Evolutionary conservation across 2,888 invertebrate genomes (phyloP).

Genomic region (Chrysolina americana): DNA sequence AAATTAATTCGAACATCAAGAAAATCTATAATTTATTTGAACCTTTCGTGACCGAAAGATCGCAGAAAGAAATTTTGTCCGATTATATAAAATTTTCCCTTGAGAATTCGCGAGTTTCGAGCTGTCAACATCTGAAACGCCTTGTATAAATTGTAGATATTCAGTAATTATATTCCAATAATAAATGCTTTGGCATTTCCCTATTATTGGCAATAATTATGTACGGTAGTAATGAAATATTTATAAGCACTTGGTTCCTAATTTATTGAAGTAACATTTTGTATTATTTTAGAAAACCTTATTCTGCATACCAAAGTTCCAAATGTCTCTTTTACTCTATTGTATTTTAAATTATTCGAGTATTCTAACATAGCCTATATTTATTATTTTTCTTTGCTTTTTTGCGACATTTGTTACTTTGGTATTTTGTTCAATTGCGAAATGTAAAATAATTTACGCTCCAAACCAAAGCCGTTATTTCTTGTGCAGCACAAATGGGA

Average conservation of each 20-base stretch:
- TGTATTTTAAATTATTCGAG: conserved; percentile 61
- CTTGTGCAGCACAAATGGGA: conserved; percentile 51
- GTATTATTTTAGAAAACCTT: conserved; percentile 64
- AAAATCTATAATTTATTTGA: neutral
- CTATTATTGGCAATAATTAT: conserved; percentile 64
- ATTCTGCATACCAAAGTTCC: conserved; percentile 63
- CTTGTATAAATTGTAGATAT: conserved; percentile 67
- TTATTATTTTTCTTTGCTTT: conserved; percentile 50
- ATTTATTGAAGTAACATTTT: conserved; percentile 66
- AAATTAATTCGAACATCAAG: neutral
- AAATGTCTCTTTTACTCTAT: conserved; percentile 61
- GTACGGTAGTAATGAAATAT: conserved; percentile 65
- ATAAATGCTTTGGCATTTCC: conserved; percentile 61
- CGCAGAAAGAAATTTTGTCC: neutral
- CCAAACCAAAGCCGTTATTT: conserved; percentile 65
- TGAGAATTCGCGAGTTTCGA: conserved; percentile 43
- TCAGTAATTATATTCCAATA: conserved; percentile 65
- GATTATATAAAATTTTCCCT: conserved; percentile 27
- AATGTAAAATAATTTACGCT: conserved; percentile 60
- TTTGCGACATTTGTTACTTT: conserved; percentile 63
- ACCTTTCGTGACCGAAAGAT: neutral
- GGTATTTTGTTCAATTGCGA: conserved; percentile 62
- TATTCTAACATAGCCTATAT: conserved; percentile 58
- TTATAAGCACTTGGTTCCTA: conserved; percentile 70
- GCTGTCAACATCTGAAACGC: conserved; percentile 39